Conservation (phyloP, 2,113 vertebrate species). For the Mustela nigripes region DNA sequence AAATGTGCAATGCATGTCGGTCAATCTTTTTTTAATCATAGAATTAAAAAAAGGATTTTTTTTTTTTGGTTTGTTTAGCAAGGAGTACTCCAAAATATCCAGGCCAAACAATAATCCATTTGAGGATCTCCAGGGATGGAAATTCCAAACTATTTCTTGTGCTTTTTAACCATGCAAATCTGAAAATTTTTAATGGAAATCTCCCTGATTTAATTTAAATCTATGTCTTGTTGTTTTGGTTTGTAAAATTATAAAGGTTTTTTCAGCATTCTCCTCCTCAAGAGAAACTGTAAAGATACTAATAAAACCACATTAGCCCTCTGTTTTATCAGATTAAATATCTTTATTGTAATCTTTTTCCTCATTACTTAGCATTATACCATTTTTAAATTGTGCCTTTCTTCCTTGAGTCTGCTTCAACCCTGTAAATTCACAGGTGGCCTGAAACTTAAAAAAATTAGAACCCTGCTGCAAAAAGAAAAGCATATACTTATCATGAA, state of each 20-base stretch:
- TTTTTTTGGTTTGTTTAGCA: background rate
- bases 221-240: background rate
- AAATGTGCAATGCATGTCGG: background rate
- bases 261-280: background rate
- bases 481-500: background rate
- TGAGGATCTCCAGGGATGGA: background rate
- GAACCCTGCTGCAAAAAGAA: background rate
- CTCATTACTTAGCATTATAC: background rate
- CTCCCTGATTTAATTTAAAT: constrained; percentile 4
- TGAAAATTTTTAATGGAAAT: constrained; percentile 17
- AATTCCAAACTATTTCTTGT: background rate
- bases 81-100: background rate
- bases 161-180: background rate
- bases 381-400: background rate
- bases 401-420: background rate
- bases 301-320: background rate
- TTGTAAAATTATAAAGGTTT: background rate
- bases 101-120: background rate
- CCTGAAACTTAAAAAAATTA: background rate
- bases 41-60: background rate
- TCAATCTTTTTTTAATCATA: background rate
- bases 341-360: background rate
- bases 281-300: background rate
- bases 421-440: background rate
- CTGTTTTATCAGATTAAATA: background rate